phyloP scores from a whole-genome alignment of 2,113 vertebrate species.

The Galbula dea region DNA sequence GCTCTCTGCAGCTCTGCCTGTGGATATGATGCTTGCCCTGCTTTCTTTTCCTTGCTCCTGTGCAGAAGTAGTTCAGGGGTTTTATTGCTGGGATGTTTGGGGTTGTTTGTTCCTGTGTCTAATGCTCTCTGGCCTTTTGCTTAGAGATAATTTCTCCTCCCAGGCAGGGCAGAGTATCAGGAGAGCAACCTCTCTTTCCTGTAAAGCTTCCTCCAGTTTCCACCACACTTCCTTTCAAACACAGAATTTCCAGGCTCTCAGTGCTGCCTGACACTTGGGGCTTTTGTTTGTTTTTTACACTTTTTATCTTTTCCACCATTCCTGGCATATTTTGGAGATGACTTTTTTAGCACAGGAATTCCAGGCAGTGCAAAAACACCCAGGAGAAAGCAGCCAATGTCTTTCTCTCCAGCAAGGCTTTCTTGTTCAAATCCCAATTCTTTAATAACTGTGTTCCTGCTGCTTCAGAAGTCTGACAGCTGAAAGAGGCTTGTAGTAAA shows the following conservation, averaged over 20 bases:
- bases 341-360: conserved; percentile 28
- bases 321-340: conserved; percentile 25
- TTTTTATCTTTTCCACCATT: conserved; percentile 6
- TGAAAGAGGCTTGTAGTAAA: conserved; percentile 1
- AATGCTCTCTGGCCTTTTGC: neutral
- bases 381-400: neutral
- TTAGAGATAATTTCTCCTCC: neutral
- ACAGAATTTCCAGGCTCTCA: conserved; percentile 3
- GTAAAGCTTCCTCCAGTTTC: conserved; percentile 40
- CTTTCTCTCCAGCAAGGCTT: neutral
- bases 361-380: neutral
- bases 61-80: neutral
- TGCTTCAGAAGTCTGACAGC: neutral
- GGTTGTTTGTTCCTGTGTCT: conserved; percentile 26
- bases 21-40: neutral
- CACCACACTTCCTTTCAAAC: conserved; percentile 36
- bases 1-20: neutral
- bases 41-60: neutral
- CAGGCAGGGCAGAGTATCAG: neutral
- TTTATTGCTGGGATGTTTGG: neutral
- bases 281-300: neutral
- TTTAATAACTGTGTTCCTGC: neutral
- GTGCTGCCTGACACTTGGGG: neutral
- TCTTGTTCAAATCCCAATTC: neutral
- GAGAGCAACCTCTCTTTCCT: conserved; percentile 3